Percentiles rank a stretch among this genome's conserved stretches.
phyloP scores from a whole-genome alignment of 2,113 vertebrate genomes.

The Muscicapa adusta region DNA sequence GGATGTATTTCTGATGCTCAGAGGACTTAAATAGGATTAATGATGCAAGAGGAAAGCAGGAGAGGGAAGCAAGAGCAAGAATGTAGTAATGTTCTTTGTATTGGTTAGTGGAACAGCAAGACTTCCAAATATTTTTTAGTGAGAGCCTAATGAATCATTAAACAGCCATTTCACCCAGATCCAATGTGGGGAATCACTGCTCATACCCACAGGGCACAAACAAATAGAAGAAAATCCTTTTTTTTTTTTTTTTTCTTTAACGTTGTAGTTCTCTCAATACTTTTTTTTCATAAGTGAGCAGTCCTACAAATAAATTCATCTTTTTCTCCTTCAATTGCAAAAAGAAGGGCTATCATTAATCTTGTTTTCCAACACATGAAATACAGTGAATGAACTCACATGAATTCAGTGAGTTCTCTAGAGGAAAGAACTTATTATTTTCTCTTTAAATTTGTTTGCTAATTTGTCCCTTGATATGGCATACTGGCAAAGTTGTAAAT shows the following conservation, averaged over 20 bases:
- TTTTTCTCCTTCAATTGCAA: neutral
- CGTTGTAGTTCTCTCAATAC: neutral
- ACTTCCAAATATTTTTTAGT: neutral
- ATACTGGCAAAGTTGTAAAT: neutral
- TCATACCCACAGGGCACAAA: neutral
- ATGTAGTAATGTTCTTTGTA: neutral
- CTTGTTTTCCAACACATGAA: neutral
- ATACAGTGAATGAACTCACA: neutral
- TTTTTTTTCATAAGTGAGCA: neutral
- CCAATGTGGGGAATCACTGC: neutral
- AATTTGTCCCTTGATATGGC: neutral
- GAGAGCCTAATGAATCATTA: neutral
- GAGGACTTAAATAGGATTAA: neutral
- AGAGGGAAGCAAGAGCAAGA: neutral
- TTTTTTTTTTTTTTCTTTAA: neutral
- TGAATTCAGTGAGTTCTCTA: neutral
- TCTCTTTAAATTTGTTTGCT: neutral
- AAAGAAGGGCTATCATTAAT: neutral
- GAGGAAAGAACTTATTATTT: neutral
- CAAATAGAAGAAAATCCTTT: neutral
- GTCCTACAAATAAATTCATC: neutral
- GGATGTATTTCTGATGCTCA: neutral
- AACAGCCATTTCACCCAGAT: neutral
- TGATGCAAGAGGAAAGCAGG: neutral
- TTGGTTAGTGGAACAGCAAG: neutral